phyloP scores from a whole-genome alignment of 2,113 vertebrate species.

The Phaetusa simplex region DNA sequence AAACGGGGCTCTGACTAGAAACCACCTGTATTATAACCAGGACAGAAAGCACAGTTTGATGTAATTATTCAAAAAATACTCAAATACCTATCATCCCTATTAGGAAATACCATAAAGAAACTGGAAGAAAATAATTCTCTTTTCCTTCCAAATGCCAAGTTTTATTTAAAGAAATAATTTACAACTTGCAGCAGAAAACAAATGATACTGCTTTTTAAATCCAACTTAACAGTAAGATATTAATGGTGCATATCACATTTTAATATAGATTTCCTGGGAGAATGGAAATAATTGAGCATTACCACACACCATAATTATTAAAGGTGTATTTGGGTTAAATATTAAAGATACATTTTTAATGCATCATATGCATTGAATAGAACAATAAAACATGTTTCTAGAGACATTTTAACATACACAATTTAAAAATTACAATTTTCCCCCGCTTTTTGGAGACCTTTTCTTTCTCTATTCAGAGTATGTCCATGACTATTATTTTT shows the following conservation, averaged over 20 bases:
- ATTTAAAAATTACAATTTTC: not conserved
- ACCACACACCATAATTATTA: not conserved
- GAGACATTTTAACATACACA: not conserved
- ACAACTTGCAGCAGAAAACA: not conserved
- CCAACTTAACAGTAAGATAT: not conserved
- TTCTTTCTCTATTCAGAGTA: not conserved
- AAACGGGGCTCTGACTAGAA: not conserved
- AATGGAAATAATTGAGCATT: not conserved
- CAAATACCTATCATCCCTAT: not conserved
- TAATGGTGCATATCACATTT: fast-evolving
- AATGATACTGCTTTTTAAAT: too few species aligned
- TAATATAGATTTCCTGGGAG: not conserved
- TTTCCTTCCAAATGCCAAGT: not conserved
- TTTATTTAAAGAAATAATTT: not conserved
- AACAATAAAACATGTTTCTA: not conserved
- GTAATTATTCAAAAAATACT: not conserved
- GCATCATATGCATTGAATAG: not conserved
- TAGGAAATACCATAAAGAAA: not conserved
- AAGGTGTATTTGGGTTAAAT: not conserved
- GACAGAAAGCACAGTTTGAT: not conserved
- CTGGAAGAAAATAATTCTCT: not conserved
- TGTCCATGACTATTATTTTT: not conserved
- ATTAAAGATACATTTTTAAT: too few species aligned
- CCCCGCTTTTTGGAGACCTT: not conserved
- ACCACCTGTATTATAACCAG: not conserved